These are phyloP conservation scores for Acyrthosiphon pisum DNA, from an alignment of 1,140 invertebrate genomes.

Conservation along the genomic window DNA sequence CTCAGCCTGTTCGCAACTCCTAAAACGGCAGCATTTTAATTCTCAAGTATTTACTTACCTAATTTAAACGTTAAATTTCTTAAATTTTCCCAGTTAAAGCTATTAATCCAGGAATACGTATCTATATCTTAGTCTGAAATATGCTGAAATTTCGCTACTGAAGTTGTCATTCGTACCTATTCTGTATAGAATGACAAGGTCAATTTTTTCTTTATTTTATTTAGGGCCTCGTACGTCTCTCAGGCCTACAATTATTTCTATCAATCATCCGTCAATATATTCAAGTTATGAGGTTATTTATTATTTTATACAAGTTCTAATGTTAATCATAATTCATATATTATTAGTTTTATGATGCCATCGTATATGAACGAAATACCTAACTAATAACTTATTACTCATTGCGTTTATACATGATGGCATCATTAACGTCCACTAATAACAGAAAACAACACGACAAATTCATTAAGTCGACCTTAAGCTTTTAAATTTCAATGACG, in stretches of 20 bases:
- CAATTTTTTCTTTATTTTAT: background rate
- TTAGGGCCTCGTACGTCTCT: background rate
- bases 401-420: background rate
- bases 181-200: background rate
- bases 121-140: no score
- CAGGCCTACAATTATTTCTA: background rate
- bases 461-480: constrained; percentile 4
- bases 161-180: background rate
- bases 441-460: background rate
- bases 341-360: background rate
- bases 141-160: background rate
- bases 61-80: background rate
- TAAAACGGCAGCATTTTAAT: background rate
- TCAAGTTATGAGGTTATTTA: background rate
- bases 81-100: background rate
- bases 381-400: no score
- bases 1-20: background rate
- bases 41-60: background rate
- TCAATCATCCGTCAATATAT: background rate
- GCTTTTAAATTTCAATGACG: background rate
- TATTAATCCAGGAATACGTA: background rate
- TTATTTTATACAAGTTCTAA: background rate
- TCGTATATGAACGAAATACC: no score
- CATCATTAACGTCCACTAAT: background rate
- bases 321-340: background rate